Base-by-base conservation (phyloP, 2,888 invertebrate genomes). In the Cheilosia urbana region DNA sequence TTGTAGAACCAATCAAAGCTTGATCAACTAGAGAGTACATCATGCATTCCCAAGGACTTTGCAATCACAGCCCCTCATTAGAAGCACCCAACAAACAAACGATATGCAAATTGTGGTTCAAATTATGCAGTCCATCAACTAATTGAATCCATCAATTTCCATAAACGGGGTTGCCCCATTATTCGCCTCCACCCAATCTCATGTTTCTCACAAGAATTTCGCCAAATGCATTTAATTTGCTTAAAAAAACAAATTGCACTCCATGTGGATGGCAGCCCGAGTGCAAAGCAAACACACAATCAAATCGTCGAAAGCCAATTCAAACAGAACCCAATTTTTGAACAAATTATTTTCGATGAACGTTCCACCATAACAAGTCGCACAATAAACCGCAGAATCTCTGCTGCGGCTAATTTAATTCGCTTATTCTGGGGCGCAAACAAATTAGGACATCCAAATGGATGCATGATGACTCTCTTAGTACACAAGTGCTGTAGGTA, bases 221-320 rank as follows among this genome's bases (percentile, higher is more conserved):
- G 45, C 37, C 24, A 62, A 62, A 49, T 45, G 37, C 62, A 77
- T 62, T 65, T 45, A 65, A 45, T 63, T 47, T 47, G 27, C 60
- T 75, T 53, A 80, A 75, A 40, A 58, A 76, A 80, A 68, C 53
- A 80, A 80, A 81, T 81, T 76, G 65, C 69, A 76, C 34, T 37
- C 37, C 37, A 13, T 37, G 37, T 37, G 37, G 13, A 37, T 2
- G 37, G 68, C 75, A 21, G 24, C 63, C 37, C 47, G 63, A 69
- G 40, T 65, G 78, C 71, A 71, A 69, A 15, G 24, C 63, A 78
- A 71, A 57, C 57, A 55, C 47, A 21, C 24, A 53, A 24, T 17
- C 19, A 21, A 37, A 19, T 24, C 15, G 2, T 17, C 24, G 57
- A 58, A 42, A 37, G 63, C 17, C 71, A 77, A 77, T 77, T 71